Base-by-base conservation (phyloP, 2,888 invertebrate genomes). In the Epinotia ramella region DNA sequence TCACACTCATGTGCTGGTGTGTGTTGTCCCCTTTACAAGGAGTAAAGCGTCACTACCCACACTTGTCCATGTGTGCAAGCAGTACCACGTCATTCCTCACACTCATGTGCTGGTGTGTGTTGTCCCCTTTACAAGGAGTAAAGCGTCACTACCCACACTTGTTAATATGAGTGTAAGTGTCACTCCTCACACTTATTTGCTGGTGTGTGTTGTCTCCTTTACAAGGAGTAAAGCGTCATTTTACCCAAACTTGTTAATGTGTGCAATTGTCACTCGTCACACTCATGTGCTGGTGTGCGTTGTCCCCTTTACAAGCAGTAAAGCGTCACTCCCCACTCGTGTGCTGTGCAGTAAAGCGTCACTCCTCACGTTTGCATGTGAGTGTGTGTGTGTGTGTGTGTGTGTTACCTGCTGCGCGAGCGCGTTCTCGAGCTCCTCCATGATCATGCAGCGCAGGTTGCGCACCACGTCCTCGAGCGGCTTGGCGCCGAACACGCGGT, bases 401-500 rank as follows among this genome's bases (percentile, higher is more conserved):
- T 77, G 77, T 78, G 80, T 84, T 88, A 94, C 94, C 94, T 99
- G 99, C 86, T 98, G 98, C 11, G 98, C 98, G 79, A 99, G 94
- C 16, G 98, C 98, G 86, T 97, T 97, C 90, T 99, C 99, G 79
- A 99, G 94, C 87, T 99, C 99, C 88, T 98, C 98, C 98, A 99
- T 98, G 83, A 99, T 98, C 95, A 98, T 97, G 84, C 96, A 96
- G 85, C 98, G 96, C 78, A 98, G 95, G 92, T 97, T 98, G 84
- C 98, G 96, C 78, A 99, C 98, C 80, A 99, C 99, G 95, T 98
- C 98, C 93, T 99, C 99, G 24, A 99, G 94, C 12, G 99, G 99
- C 92, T 99, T 99, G 78, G 99, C 99, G 28, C 99, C 98, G 89
- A 99, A 99, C 81, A 99, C 99, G 92, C 99, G 98, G 94, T 98